Conservation (phyloP, 1,140 invertebrate genomes). For the Alviniconcha marisindica region DNA sequence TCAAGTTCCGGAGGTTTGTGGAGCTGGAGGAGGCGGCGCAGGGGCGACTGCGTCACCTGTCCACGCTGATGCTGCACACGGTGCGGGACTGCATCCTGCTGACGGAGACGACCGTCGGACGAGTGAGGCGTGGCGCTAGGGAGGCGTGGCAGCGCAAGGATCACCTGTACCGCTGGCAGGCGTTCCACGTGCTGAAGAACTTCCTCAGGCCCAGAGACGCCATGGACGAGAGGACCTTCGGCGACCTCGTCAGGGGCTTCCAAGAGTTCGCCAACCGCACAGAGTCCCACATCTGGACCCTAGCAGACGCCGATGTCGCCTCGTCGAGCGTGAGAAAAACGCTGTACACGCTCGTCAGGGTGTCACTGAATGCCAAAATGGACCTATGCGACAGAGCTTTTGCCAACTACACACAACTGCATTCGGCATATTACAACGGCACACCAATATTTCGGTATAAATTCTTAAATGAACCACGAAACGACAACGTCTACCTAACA, state of each 20-base stretch:
- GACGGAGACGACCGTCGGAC: slow-evolving; percentile 36
- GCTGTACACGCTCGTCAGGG: slow-evolving; percentile 43
- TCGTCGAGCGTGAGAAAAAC: neutral
- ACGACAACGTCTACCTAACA: slow-evolving; percentile 54
- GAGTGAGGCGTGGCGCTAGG: slow-evolving; percentile 29
- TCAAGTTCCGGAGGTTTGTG: slow-evolving; percentile 46
- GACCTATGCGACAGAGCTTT: slow-evolving; percentile 51
- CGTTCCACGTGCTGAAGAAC: slow-evolving; percentile 55
- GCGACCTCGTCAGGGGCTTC: slow-evolving; percentile 54
- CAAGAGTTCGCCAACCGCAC: slow-evolving; percentile 30
- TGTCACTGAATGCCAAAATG: slow-evolving; percentile 45
- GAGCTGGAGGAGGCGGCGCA: slow-evolving; percentile 28
- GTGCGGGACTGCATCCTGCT: slow-evolving; percentile 40
- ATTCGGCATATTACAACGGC: slow-evolving; percentile 54
- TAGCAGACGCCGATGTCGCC: neutral
- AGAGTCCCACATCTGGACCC: slow-evolving; percentile 7
- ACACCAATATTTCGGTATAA: slow-evolving; percentile 58
- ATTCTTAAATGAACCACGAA: slow-evolving; percentile 44
- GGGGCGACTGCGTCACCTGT: slow-evolving; percentile 32
- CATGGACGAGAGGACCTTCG: slow-evolving; percentile 63
- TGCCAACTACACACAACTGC: slow-evolving; percentile 54
- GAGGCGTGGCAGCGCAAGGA: slow-evolving; percentile 46
- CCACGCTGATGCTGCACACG: slow-evolving; percentile 36
- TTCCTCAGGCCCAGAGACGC: slow-evolving; percentile 58
- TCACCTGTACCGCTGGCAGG: slow-evolving; percentile 54